Conservation (phyloP, 35 echinoderm and acorn worm genomes). For the Ophiothrix spiculata region DNA sequence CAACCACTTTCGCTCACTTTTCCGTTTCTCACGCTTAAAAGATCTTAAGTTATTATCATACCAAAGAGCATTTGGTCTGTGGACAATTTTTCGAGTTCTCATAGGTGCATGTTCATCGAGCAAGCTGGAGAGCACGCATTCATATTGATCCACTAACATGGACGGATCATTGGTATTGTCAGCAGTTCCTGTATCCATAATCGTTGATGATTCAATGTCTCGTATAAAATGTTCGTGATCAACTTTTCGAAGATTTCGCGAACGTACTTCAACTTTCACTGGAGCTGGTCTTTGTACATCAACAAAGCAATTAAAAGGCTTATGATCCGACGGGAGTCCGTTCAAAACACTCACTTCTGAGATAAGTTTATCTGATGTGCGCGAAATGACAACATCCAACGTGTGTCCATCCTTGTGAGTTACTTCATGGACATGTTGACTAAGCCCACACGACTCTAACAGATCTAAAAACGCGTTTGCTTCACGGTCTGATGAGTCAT, state of each 20-base stretch:
- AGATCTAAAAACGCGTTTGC: slow-evolving; percentile 17
- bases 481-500: not conserved
- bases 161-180: slow-evolving; percentile 6
- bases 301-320: slow-evolving; percentile 23
- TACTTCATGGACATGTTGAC: slow-evolving; percentile 35
- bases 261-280: not conserved
- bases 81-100: not conserved
- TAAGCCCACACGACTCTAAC: slow-evolving; percentile 8
- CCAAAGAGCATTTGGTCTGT: not conserved
- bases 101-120: not conserved
- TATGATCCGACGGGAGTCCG: slow-evolving; percentile 45
- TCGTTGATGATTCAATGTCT: not conserved
- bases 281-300: slow-evolving; percentile 25
- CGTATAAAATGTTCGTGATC: not conserved
- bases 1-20: slow-evolving; percentile 2
- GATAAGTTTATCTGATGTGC: slow-evolving; percentile 21
- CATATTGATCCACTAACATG: not conserved
- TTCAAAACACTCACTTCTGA: slow-evolving; percentile 25
- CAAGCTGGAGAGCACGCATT: not conserved
- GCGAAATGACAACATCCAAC: slow-evolving; percentile 38
- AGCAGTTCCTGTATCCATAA: too few relatives aligned
- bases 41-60: not conserved
- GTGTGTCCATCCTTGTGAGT: slow-evolving; percentile 36
- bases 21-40: slow-evolving; percentile 2
- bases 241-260: not conserved